Base-by-base conservation (phyloP, 2,113 vertebrate genomes). In the Protomyctophum bolini region DNA sequence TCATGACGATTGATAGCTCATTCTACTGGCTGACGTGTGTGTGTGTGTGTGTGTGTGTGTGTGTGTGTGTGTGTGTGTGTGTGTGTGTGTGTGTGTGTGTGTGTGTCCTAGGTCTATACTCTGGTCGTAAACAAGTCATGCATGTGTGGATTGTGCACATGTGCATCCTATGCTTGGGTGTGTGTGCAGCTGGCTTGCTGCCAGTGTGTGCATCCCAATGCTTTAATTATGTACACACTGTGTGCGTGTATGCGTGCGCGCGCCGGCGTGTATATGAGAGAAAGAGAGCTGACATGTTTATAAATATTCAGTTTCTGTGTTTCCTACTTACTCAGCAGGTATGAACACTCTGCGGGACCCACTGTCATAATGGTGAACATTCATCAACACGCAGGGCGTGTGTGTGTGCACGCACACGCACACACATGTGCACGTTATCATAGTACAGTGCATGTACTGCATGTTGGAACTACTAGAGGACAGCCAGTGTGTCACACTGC, bases 301-400 rank as follows among this genome's bases (percentile, higher is more conserved):
- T 77, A 72, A 70, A 74, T 71, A 45, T 50, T 10, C 41, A 8
- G 1, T 49, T 6, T 14, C 0, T 28, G 63, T 45, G 0, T 63
- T 76, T 80, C 48, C 6, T 72, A 46, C 66, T 83, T 69, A 57
- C 76, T 87, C 83, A 87, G 83, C 83, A 87, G 61, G 82, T 80
- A 48, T 63, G 48, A 11, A 72, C 73, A 60, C 76, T 0, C 65
- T 58, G 46, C 63, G 73, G 73, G 79, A 73, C 48, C 58, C 50
- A 66, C 75, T 77, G 73, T 69, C 66, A 83, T 14, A 4, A 58
- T 12, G 21, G 1, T 41, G 54, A 5, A 56, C 59, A 70, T 79
- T 72, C 49, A 74, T 81, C 63, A 59, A 63, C 28, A 5, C 7
- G 49, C 57, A 69, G 52, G 69, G 56, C 76, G 59, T 64, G 54